Conservation (phyloP, 2,888 invertebrate species). For the Erebia ligea region DNA sequence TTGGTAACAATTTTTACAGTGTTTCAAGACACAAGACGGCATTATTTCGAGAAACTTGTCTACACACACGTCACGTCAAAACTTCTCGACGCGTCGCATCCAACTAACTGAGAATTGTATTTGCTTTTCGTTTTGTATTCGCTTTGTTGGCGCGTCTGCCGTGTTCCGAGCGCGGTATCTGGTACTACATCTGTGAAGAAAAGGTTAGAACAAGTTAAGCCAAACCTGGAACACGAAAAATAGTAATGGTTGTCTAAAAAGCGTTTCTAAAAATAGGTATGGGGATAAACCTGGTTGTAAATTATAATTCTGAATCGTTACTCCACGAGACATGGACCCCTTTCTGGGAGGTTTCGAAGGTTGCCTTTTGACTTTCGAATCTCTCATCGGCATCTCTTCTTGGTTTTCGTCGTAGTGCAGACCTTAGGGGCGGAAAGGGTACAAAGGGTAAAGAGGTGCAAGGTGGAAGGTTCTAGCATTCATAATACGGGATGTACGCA, state of each 20-base stretch:
- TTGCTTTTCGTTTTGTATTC: too few species aligned
- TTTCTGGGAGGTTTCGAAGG: conserved; percentile 90
- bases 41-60: too few species aligned
- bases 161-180: too few species aligned
- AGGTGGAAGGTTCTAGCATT: conserved; percentile 1
- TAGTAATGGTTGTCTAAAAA: not conserved
- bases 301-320: conserved; percentile 69
- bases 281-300: conserved; percentile 66
- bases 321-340: conserved; percentile 86
- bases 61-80: too few species aligned
- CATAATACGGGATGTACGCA: not conserved
- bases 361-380: conserved; percentile 73
- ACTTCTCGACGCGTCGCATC: too few species aligned
- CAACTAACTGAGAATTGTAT: too few species aligned
- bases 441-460: conserved; percentile 17
- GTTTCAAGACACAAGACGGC: too few species aligned
- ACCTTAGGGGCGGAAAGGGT: conserved; percentile 75
- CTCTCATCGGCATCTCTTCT: conserved; percentile 66
- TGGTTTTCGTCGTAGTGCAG: conserved; percentile 93
- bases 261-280: conserved; percentile 10
- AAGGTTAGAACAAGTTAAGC: not conserved
- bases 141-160: too few species aligned
- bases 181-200: too few species aligned
- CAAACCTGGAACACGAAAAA: not conserved
- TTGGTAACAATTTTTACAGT: too few species aligned